phyloP scores from a whole-genome alignment of 2,113 vertebrate species.

The Heterochromis multidens region DNA sequence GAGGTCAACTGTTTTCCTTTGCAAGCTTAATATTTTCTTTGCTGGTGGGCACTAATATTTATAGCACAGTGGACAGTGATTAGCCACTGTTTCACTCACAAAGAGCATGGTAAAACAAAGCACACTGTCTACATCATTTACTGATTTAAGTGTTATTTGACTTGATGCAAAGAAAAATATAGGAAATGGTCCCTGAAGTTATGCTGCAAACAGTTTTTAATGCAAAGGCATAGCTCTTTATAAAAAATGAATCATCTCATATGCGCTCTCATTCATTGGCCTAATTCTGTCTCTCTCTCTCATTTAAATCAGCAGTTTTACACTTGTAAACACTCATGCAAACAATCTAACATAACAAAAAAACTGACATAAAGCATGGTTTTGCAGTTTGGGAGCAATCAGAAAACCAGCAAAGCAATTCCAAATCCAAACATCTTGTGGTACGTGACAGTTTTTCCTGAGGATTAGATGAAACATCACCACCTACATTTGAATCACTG shows the following conservation, averaged over 20 bases:
- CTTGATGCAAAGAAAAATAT: neutral
- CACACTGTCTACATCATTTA: neutral
- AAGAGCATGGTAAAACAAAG: neutral
- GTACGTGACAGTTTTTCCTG: neutral
- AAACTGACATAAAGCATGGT: neutral
- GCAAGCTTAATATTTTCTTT: constrained; percentile 63
- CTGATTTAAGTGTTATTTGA: neutral
- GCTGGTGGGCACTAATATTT: constrained; percentile 77
- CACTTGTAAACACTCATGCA: neutral
- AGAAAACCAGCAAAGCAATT: neutral
- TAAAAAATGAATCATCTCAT: neutral
- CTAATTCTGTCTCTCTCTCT: neutral
- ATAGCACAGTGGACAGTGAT: constrained; percentile 68
- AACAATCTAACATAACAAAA: neutral
- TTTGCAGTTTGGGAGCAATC: neutral
- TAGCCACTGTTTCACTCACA: neutral
- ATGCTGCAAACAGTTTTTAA: neutral
- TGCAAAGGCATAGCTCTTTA: neutral
- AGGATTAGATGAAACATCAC: constrained; percentile 17
- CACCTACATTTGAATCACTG: neutral
- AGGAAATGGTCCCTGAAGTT: neutral
- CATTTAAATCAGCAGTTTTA: neutral
- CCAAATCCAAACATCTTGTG: neutral
- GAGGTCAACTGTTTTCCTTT: constrained; percentile 55
- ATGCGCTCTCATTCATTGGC: neutral